These are phyloP conservation scores for Cryptophagus acutangulus DNA, from an alignment of 2,888 invertebrate genomes.

Conservation along the genomic window DNA sequence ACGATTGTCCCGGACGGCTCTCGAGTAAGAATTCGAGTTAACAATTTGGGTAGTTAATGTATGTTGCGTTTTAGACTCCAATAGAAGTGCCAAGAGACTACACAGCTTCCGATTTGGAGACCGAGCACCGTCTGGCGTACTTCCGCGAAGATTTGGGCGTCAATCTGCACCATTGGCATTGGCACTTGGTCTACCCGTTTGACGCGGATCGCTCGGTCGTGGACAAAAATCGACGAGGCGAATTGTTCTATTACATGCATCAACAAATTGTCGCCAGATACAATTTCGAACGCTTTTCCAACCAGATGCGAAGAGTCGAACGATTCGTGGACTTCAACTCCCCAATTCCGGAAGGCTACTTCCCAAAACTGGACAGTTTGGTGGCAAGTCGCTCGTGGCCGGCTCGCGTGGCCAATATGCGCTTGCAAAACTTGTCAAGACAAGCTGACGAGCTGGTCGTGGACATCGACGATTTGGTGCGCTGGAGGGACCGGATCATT, in stretches of 20 bases:
- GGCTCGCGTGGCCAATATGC: constrained; percentile 57
- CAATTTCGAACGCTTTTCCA: constrained; percentile 71
- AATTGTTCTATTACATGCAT: constrained; percentile 79
- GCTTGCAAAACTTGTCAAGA: constrained; percentile 59
- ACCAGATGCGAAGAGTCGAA: constrained; percentile 59
- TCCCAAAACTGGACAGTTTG: constrained; percentile 76
- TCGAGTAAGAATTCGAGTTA: constrained; percentile 51
- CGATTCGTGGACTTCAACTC: constrained; percentile 62
- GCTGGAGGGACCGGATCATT: constrained; percentile 70
- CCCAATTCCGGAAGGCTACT: constrained; percentile 73
- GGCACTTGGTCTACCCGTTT: constrained; percentile 84
- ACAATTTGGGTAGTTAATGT: not conserved
- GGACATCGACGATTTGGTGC: constrained; percentile 66
- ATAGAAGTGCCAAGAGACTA: constrained; percentile 68
- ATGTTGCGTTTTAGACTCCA: constrained; percentile 53
- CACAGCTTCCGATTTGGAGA: constrained; percentile 69
- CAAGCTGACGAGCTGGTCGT: constrained; percentile 62
- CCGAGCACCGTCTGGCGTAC: constrained; percentile 76
- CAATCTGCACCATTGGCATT: constrained; percentile 88
- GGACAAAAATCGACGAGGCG: constrained; percentile 71
- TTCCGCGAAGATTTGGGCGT: constrained; percentile 82
- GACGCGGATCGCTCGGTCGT: constrained; percentile 60
- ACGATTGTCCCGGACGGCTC: constrained; percentile 57
- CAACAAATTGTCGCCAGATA: constrained; percentile 61
- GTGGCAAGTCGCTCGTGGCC: constrained; percentile 75